Percentiles rank a stretch among this genome's conserved stretches.
These are phyloP conservation scores for Enhydra lutris DNA, from an alignment of 2,113 vertebrate species.

Conservation along the genomic window DNA sequence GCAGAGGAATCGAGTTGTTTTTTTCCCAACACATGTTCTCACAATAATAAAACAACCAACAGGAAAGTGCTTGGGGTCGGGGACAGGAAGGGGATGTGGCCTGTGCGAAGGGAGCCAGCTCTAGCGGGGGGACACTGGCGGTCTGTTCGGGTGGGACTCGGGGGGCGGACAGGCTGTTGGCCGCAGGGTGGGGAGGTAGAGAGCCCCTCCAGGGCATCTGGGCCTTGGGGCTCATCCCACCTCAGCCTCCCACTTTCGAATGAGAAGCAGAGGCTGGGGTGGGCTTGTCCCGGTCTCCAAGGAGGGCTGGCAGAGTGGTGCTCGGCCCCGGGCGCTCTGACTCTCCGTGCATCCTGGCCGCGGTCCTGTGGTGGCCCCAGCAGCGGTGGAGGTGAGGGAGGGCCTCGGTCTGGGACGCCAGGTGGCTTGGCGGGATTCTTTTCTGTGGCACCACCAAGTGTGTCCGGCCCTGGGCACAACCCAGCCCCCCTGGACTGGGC, in stretches of 20 bases:
- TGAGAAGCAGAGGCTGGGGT: accelerated
- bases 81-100: slow-evolving; percentile 59
- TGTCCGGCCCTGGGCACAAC: neutral
- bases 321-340: neutral
- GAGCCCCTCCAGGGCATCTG: accelerated
- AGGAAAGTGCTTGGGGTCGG: slow-evolving; percentile 56
- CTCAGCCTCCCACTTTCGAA: accelerated
- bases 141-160: neutral
- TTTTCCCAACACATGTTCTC: neutral
- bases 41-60: neutral
- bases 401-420: too few species aligned
- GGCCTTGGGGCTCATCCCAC: neutral
- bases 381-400: neutral
- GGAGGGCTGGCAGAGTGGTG: neutral
- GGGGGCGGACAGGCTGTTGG: neutral
- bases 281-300: accelerated
- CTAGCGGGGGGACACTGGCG: neutral
- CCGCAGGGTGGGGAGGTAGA: neutral
- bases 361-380: neutral
- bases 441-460: neutral
- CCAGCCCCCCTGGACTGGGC: neutral
- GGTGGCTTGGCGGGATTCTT: neutral
- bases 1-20: neutral
- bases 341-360: accelerated
- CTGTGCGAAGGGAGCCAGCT: neutral